Percentiles rank a stretch among this genome's conserved stretches.
Evolutionary conservation across 2,888 invertebrate species (phyloP).

Genomic region (Muscina levida): DNA sequence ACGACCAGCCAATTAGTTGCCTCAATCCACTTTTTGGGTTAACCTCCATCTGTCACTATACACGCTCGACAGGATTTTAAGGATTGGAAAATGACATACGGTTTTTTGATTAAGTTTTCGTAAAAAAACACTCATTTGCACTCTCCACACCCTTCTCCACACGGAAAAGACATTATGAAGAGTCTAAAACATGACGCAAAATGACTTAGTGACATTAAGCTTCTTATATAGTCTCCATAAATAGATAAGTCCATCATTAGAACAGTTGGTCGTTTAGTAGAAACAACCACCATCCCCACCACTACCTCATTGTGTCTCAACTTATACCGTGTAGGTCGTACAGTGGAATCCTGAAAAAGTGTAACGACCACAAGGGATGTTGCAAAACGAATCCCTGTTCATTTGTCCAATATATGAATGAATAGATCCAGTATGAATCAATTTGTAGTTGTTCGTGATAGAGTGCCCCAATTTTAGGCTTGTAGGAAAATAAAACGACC

Average conservation of each 20-base stretch:
- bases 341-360: conserved; percentile 68
- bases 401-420: not conserved
- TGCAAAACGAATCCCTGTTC: conserved; percentile 11
- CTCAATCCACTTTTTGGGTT: too few species aligned
- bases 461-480: conserved; percentile 71
- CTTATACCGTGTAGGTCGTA: conserved; percentile 45
- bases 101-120: conserved; percentile 64
- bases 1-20: too few species aligned
- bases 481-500: conserved; percentile 80
- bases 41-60: too few species aligned
- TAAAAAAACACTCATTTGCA: conserved; percentile 62
- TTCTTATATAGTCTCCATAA: conserved; percentile 68
- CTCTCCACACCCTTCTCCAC: conserved; percentile 52
- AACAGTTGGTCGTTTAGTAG: conserved; percentile 71
- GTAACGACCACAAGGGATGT: conserved; percentile 20
- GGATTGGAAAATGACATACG: conserved; percentile 63
- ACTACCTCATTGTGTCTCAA: conserved; percentile 45
- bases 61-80: not conserved
- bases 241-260: conserved; percentile 69
- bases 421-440: not conserved
- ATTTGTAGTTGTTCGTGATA: conserved; percentile 38
- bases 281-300: conserved; percentile 17
- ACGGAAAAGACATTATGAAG: conserved; percentile 4
- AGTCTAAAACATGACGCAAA: conserved; percentile 46
- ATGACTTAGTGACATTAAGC: conserved; percentile 66